Conservation (phyloP, 2,797 vertebrate species). For the Calcarius lapponicus region DNA sequence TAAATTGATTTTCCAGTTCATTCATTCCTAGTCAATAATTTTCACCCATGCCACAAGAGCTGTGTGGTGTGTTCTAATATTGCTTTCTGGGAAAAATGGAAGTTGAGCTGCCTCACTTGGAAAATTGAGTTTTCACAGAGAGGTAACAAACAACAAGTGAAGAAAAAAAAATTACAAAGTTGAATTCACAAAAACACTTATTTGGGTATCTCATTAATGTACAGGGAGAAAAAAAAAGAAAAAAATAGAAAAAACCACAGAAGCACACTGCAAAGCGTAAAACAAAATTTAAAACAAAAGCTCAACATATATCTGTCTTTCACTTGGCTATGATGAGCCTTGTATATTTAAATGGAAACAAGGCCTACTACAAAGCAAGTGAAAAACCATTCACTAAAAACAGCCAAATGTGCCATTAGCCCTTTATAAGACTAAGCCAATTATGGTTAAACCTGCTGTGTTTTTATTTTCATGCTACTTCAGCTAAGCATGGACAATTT, state of each 20-base stretch:
- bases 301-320: background rate
- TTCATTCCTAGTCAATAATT: background rate
- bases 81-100: background rate
- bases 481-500: background rate
- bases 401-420: background rate
- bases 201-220: background rate
- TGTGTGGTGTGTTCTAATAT: background rate
- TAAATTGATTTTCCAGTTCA: background rate
- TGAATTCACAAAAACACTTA: background rate
- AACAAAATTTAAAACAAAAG: background rate
- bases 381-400: background rate
- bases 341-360: background rate
- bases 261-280: background rate
- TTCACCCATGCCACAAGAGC: background rate
- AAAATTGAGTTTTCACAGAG: background rate
- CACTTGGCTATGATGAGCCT: background rate
- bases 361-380: background rate
- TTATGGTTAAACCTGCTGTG: background rate
- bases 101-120: background rate
- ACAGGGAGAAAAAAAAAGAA: accelerated
- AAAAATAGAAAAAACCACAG: background rate
- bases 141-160: background rate
- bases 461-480: background rate
- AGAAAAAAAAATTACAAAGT: background rate
- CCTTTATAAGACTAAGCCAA: background rate